A percentile compares a stretch with the other conserved stretches of the same genome.
Conservation (phyloP, 2,113 vertebrate genomes). For the Macrotis lagotis region DNA sequence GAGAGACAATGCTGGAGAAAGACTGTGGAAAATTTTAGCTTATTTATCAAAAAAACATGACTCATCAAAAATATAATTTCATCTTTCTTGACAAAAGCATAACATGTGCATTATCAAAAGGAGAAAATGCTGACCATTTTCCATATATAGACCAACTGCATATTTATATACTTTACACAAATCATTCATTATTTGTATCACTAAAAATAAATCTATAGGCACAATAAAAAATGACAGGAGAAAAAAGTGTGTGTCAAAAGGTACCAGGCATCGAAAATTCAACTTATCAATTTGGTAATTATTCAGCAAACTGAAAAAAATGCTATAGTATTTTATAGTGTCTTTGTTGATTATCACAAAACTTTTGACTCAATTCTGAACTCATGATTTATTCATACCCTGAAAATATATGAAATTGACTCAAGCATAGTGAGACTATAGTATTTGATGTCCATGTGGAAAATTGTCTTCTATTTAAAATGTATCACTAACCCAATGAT, state of each 20-base stretch:
- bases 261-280: background rate
- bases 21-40: background rate
- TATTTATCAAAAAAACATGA: background rate
- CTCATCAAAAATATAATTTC: background rate
- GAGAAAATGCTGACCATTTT: background rate
- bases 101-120: background rate
- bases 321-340: background rate
- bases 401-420: background rate
- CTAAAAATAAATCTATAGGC: background rate
- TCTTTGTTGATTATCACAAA: background rate
- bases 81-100: background rate
- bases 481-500: background rate
- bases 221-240: background rate
- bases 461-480: background rate
- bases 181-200: background rate
- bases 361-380: background rate
- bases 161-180: background rate
- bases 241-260: background rate
- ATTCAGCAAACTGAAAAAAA: background rate
- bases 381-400: background rate
- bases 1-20: background rate
- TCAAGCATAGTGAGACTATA: background rate
- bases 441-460: background rate
- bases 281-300: background rate
- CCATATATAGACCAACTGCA: background rate